These are phyloP conservation scores for Podilymbus podiceps DNA, from an alignment of 2,113 vertebrate genomes.

Conservation along the genomic window DNA sequence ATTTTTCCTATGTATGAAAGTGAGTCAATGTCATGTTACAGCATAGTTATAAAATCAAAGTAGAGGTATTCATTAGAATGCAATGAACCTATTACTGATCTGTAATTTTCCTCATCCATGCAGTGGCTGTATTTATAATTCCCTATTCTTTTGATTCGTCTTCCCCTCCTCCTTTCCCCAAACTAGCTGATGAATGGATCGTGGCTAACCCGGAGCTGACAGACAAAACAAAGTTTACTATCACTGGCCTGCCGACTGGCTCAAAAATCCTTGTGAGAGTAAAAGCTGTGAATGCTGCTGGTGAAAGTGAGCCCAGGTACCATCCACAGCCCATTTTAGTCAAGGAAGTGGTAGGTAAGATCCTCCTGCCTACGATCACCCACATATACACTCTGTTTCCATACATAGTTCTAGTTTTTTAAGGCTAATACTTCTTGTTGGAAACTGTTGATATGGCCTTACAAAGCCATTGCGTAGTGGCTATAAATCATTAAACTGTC, in stretches of 20 bases:
- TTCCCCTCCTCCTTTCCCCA: background rate
- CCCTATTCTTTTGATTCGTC: background rate
- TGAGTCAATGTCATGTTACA: background rate
- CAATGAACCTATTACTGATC: background rate
- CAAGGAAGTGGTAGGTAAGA: constrained; percentile 93
- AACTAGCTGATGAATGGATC: constrained; percentile 87
- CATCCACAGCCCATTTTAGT: constrained; percentile 90
- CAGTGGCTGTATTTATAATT: background rate
- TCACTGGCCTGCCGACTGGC: constrained; percentile 83
- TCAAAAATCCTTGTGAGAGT: constrained; percentile 89
- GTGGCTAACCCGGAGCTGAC: constrained; percentile 85
- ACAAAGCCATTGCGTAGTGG: background rate
- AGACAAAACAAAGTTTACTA: constrained; percentile 92
- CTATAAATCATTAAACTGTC: background rate
- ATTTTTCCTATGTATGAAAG: background rate
- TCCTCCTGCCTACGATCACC: background rate
- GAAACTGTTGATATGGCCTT: background rate
- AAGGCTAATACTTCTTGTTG: background rate
- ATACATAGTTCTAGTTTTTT: background rate
- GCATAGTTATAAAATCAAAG: background rate
- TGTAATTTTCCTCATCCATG: background rate
- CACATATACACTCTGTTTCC: background rate
- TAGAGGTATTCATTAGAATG: background rate
- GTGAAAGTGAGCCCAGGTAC: constrained; percentile 83
- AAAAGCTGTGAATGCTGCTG: constrained; percentile 91